phyloP scores from a whole-genome alignment of 2,797 vertebrate genomes.

The Rhinichthys osculus region DNA sequence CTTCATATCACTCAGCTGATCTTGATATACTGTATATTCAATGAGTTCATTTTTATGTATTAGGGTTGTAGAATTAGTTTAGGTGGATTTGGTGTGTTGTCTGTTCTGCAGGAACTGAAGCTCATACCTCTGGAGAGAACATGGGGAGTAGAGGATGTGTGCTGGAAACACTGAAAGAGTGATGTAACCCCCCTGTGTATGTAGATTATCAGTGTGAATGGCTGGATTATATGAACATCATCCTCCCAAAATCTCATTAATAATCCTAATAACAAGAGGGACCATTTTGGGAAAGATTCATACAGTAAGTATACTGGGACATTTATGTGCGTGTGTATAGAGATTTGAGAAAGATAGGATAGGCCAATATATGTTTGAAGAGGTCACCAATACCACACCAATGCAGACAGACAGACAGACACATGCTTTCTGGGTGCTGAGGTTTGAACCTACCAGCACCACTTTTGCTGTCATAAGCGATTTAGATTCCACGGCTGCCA shows the following conservation, averaged over 20 bases:
- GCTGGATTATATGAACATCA: slow-evolving; percentile 24
- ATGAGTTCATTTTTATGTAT: background rate
- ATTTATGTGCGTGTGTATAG: background rate
- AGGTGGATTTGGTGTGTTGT: background rate
- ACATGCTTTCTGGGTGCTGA: slow-evolving; percentile 20
- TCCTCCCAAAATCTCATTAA: slow-evolving; percentile 59
- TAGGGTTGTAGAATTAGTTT: background rate
- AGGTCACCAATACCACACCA: slow-evolving; percentile 51
- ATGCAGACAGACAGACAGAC: slow-evolving; percentile 22
- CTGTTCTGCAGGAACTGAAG: background rate
- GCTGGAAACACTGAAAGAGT: slow-evolving; percentile 22
- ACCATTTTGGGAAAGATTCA: slow-evolving; percentile 35
- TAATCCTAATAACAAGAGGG: slow-evolving; percentile 60
- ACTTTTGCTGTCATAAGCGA: slow-evolving; percentile 69
- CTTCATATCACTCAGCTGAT: too few species aligned
- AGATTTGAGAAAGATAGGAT: background rate
- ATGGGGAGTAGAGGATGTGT: background rate
- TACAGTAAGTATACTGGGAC: background rate
- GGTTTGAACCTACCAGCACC: slow-evolving; percentile 43
- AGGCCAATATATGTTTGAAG: background rate
- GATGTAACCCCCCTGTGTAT: background rate
- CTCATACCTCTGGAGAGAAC: background rate
- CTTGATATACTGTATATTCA: background rate
- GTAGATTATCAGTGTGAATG: slow-evolving; percentile 5
- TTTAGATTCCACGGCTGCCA: slow-evolving; percentile 63